Evolutionary conservation across 2,113 vertebrate species (phyloP).

Genomic region (Centropristis striata): DNA sequence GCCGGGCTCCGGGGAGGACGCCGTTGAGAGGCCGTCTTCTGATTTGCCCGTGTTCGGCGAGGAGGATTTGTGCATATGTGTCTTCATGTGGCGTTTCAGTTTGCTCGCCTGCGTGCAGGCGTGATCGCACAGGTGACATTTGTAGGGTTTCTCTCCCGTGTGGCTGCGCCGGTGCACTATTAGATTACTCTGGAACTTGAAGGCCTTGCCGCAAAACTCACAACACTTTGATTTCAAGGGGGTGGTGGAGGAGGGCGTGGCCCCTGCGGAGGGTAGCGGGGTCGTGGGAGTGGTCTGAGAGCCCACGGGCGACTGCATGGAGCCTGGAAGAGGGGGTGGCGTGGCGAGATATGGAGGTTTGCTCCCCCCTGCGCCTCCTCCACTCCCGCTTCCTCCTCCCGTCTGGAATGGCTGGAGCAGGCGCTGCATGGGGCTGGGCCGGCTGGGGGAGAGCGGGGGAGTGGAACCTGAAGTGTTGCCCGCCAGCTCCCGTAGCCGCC

Average conservation of each 20-base stretch:
- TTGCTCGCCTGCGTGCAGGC: slow-evolving; percentile 99
- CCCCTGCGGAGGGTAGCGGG: slow-evolving; percentile 70
- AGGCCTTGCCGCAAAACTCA: slow-evolving; percentile 98
- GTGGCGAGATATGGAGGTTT: slow-evolving; percentile 98
- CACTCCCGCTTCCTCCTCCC: slow-evolving; percentile 85
- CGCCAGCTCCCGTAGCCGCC: slow-evolving; percentile 98
- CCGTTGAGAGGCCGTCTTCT: slow-evolving; percentile 95
- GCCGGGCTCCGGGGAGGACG: slow-evolving; percentile 97
- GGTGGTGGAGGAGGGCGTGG: slow-evolving; percentile 79
- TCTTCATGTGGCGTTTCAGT: slow-evolving; percentile 99
- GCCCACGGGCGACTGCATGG: slow-evolving; percentile 95
- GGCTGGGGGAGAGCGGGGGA: slow-evolving; percentile 96
- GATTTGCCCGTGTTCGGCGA: slow-evolving; percentile 97
- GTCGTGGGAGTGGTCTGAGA: slow-evolving; percentile 90
- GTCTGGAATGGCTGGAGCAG: slow-evolving; percentile 99
- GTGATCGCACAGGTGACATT: slow-evolving; percentile 99
- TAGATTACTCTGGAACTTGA: slow-evolving; percentile 99
- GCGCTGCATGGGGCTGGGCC: slow-evolving; percentile 99
- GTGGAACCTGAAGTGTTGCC: slow-evolving; percentile 96
- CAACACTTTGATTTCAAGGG: slow-evolving; percentile 98
- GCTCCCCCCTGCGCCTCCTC: slow-evolving; percentile 80
- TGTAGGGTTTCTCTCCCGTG: slow-evolving; percentile 99
- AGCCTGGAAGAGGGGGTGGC: slow-evolving; percentile 94
- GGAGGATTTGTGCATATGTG: slow-evolving; percentile 98
- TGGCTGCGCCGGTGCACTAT: slow-evolving; percentile 98